phyloP scores from a whole-genome alignment of 2,888 invertebrate species.

The Hypercompe scribonia region DNA sequence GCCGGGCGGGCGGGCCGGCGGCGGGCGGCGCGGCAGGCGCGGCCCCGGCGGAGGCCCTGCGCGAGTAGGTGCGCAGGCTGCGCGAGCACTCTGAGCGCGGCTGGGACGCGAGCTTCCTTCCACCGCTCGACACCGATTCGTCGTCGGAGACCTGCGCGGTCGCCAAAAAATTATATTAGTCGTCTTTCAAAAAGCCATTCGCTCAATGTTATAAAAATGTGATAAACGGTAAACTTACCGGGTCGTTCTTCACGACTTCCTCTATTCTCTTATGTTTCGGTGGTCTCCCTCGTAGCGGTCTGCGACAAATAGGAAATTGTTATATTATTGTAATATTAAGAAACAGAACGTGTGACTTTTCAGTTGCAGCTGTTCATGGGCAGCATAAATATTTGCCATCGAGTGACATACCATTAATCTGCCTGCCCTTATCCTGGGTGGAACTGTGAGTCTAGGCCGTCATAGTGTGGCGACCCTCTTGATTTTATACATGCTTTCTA shows the following conservation, averaged over 20 bases:
- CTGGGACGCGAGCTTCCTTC: conserved; percentile 70
- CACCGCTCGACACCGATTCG: conserved; percentile 74
- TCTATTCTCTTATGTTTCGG: conserved; percentile 80
- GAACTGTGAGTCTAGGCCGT: too few relatives aligned
- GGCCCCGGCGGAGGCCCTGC: conserved; percentile 33
- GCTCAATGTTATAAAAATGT: background rate
- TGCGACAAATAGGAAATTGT: conserved; percentile 33
- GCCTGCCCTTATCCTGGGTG: too few relatives aligned
- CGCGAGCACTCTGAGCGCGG: conserved; percentile 77
- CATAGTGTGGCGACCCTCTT: too few relatives aligned
- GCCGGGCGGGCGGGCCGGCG: conserved; percentile 21
- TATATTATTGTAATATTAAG: background rate
- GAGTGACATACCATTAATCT: too few relatives aligned
- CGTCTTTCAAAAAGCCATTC: background rate
- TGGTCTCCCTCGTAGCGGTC: conserved; percentile 73
- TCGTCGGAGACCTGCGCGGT: conserved; percentile 73
- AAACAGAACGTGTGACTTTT: background rate
- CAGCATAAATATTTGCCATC: background rate
- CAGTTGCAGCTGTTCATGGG: background rate
- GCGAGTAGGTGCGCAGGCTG: conserved; percentile 38
- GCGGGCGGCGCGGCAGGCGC: conserved; percentile 36
- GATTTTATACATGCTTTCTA: too few relatives aligned
- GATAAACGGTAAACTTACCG: conserved; percentile 54
- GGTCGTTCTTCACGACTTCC: conserved; percentile 74
- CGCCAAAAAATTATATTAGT: background rate